A percentile compares a stretch with the other conserved stretches of the same genome.
Conservation (phyloP, 2,888 invertebrate species). For the Xestia c-nigrum region DNA sequence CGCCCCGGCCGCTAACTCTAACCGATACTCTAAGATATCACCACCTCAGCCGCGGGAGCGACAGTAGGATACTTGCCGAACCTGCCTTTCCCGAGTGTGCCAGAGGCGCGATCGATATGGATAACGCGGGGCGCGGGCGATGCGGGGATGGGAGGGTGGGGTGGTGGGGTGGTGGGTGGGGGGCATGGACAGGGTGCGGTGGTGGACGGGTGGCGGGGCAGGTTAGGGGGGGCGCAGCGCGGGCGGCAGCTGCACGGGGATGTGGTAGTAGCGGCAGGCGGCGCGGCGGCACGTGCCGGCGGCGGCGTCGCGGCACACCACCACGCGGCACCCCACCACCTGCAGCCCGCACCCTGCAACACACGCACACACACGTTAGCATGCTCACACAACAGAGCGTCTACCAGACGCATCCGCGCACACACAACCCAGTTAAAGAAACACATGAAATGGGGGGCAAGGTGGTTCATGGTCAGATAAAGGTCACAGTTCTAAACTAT, state of each 20-base stretch:
- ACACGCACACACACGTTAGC: slow-evolving; percentile 29
- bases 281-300: slow-evolving; percentile 98
- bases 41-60: slow-evolving; percentile 81
- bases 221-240: slow-evolving; percentile 91
- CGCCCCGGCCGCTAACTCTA: slow-evolving; percentile 77
- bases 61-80: slow-evolving; percentile 77
- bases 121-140: slow-evolving; percentile 80
- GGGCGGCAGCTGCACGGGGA: slow-evolving; percentile 97
- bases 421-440: background rate
- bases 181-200: slow-evolving; percentile 62
- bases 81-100: slow-evolving; percentile 83
- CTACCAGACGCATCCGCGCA: background rate
- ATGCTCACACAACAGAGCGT: background rate
- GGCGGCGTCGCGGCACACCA: slow-evolving; percentile 98
- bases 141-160: slow-evolving; percentile 64
- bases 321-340: slow-evolving; percentile 98
- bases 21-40: slow-evolving; percentile 83
- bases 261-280: slow-evolving; percentile 99
- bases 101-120: slow-evolving; percentile 85
- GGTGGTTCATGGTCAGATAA: slow-evolving; percentile 16
- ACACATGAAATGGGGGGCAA: slow-evolving; percentile 25
- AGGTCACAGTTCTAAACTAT: slow-evolving; percentile 41
- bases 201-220: slow-evolving; percentile 71
- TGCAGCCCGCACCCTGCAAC: slow-evolving; percentile 97
- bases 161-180: slow-evolving; percentile 39